Base-by-base conservation (phyloP, 2,888 invertebrate genomes). In the Steinernema carpocapsae region DNA sequence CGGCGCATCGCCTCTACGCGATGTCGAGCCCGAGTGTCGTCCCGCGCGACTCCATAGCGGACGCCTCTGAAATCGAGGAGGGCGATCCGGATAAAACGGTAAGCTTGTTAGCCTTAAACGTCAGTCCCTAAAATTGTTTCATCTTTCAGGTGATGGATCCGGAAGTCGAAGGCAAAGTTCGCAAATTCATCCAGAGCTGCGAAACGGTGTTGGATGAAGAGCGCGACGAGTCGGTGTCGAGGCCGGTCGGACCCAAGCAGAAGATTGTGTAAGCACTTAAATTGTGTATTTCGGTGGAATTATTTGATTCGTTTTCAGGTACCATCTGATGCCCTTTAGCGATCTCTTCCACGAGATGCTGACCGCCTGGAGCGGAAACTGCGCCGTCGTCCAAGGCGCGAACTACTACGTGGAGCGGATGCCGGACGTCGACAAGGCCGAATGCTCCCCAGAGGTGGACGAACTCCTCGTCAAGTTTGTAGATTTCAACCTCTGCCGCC, bases 351-450 rank as follows among this genome's bases (percentile, higher is more conserved):
- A 12, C 56, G 12, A 22, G 26, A 56, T 56, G 56, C 22, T 56
- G 7, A 12, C 24, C 24, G 56, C 22, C 6, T 56, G 56, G 56
- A 24, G 56, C 56, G 26, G 26, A 19, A 56, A 56, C 17, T 26
- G 24, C 6, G 17, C 3, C 22, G 12, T 56, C 12, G 22, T 6
- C 2, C 22, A 7, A 7, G 26, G 26, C 56, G 56, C 56, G n/a
- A 56, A 56, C 26, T 56, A 24, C 56, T 56, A 56, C 26, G 56
- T 56, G 56, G 56, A 56, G 26, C 56, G 56, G 6, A 26, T 56
- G 26, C 56, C 56, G 12, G 56, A 56, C 22, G 26, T 3, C 56
- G 56, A 56, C 17, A n/a, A n/a, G n/a, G 6, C 14, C 12, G 26
- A 56, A 4, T 56, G 56, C 26, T 56, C 56, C 6, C n/a, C 12